phyloP scores from a whole-genome alignment of 2,888 invertebrate genomes.

The Melolontha melolontha region DNA sequence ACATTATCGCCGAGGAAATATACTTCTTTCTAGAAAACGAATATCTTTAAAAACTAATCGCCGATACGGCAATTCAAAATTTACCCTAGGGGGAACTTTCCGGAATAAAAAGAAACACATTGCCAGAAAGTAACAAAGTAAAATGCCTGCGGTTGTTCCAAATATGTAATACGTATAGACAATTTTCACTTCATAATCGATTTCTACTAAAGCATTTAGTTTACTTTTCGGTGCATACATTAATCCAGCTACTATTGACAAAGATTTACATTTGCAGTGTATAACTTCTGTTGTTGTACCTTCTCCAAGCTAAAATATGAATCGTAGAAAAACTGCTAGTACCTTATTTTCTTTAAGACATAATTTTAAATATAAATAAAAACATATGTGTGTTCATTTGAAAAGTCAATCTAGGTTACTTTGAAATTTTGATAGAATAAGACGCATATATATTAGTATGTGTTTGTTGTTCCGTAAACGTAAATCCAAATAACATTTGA shows the following conservation, averaged over 20 bases:
- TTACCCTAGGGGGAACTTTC: neutral
- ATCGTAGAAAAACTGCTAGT: no score
- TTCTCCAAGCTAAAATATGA: slow-evolving; percentile 24
- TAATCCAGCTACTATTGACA: slow-evolving; percentile 27
- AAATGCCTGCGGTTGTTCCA: slow-evolving; percentile 1
- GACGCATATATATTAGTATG: no score
- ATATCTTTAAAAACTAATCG: neutral
- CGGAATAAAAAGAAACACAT: slow-evolving; percentile 28
- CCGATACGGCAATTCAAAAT: no score
- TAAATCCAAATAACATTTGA: no score
- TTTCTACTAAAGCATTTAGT: slow-evolving; percentile 8
- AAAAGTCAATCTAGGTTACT: no score
- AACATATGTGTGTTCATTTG: no score
- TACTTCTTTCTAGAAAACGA: slow-evolving; percentile 25
- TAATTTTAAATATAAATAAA: no score
- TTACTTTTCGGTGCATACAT: slow-evolving; percentile 16
- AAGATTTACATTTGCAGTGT: slow-evolving; percentile 26
- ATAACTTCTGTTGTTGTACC: slow-evolving; percentile 8
- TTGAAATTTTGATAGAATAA: no score
- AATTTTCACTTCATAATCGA: slow-evolving; percentile 8
- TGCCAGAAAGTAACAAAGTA: slow-evolving; percentile 23
- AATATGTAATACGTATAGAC: slow-evolving; percentile 26
- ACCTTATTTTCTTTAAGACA: no score
- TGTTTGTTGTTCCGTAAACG: no score
- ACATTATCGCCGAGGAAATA: slow-evolving; percentile 48